Evolutionary conservation across 1,140 invertebrate genomes (phyloP), one percentile per base, ranked within the genome.

Genomic region (Ladona fulva): DNA sequence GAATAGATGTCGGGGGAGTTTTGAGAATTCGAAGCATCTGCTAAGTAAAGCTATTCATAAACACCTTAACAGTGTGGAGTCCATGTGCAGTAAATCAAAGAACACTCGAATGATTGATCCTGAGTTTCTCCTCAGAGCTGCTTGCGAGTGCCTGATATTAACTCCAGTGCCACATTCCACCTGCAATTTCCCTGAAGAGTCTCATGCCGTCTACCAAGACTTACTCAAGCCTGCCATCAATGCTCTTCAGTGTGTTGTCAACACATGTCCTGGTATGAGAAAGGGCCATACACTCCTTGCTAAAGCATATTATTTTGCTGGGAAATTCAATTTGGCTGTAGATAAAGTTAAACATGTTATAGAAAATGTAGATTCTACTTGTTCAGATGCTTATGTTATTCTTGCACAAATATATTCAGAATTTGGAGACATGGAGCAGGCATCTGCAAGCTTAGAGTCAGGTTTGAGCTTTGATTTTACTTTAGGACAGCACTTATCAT

Each of bases 391-490:
- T 25, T 92, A 97, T 85, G 87, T 99, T 6, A 85, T 98, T 6
- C 89, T 97, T 87, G 95, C 97, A 24, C 94, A 97, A 85, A 93
- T 97, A 75, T 89, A 66, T 66, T 66, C 52, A 19, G 52, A 66
- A 12, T 91, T 94, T 84, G 89, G 91, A 59, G 90, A 93, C 80
- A 94, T 90, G 82, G 89, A 92, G 42, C 89, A 92, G 81, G 96
- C 96, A 0, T 89, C 91, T 22, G 93, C 97, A 83, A 92, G 90
- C 77, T 85, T 99, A 29, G 96, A 98, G 87, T 89, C 93, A 78
- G 95, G 93, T 78, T 85, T 98, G 0, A 97, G 95, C 82, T 93
- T 93, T 82, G 95, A 97, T 85, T 97, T 99, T 83, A 91, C 95
- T 85, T 91, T 97, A 0, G 85, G 95, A 80, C 95, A 98, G 78